phyloP scores from a whole-genome alignment of 2,113 vertebrate species.

The Paratilapia polleni region DNA sequence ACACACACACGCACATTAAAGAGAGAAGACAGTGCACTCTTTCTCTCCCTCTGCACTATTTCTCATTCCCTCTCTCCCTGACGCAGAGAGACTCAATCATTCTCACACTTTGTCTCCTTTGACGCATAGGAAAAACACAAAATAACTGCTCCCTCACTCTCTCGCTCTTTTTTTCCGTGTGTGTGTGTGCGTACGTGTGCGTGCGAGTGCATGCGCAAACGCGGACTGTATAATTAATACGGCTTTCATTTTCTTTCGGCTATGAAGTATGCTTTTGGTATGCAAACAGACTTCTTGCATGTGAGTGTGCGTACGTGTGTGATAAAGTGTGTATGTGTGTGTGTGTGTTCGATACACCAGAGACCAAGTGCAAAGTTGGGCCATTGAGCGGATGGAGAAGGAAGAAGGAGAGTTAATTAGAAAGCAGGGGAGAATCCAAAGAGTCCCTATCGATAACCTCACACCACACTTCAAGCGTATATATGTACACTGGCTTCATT shows the following conservation, averaged over 20 bases:
- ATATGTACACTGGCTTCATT: constrained; percentile 31
- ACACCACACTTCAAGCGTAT: constrained; percentile 50
- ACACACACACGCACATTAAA: constrained; percentile 41
- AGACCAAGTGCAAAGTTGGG: constrained; percentile 63
- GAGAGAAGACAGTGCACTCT: constrained; percentile 74
- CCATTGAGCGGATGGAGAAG: constrained; percentile 61
- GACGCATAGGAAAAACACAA: constrained; percentile 73
- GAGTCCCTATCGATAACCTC: constrained; percentile 65
- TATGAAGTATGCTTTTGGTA: constrained; percentile 74
- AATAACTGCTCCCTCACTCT: constrained; percentile 55
- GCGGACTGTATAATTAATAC: constrained; percentile 72
- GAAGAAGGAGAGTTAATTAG: constrained; percentile 74
- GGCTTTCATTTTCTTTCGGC: constrained; percentile 71
- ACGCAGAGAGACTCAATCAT: constrained; percentile 76
- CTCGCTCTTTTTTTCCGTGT: not conserved
- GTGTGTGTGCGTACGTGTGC: not conserved
- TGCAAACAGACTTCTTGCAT: constrained; percentile 70
- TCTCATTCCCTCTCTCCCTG: constrained; percentile 70
- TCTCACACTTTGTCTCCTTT: constrained; percentile 70
- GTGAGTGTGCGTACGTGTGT: constrained; percentile 5
- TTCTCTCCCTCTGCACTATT: constrained; percentile 66
- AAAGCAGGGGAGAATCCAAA: constrained; percentile 58
- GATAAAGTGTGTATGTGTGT: constrained; percentile 2
- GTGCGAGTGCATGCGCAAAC: constrained; percentile 1
- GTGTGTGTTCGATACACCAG: constrained; percentile 57